Evolutionary conservation across 1,140 invertebrate species (phyloP).

Genomic region (Drosophila sp.): DNA sequence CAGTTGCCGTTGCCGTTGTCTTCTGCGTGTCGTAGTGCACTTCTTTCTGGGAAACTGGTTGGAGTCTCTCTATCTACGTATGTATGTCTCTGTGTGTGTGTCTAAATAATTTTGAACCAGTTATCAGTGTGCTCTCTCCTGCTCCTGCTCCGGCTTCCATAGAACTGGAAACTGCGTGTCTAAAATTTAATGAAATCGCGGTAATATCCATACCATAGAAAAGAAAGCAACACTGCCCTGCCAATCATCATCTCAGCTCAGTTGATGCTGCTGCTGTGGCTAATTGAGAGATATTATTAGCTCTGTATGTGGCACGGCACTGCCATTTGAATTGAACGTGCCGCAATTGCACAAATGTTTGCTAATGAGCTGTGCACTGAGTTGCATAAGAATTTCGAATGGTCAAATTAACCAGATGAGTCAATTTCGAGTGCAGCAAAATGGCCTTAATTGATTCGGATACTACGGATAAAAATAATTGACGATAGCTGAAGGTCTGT

Average conservation of each 20-base stretch:
- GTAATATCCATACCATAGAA: slow-evolving; percentile 45
- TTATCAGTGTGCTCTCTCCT: slow-evolving; percentile 56
- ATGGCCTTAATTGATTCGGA: background rate
- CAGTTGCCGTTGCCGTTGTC: slow-evolving; percentile 45
- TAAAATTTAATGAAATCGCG: slow-evolving; percentile 81
- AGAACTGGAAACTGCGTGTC: slow-evolving; percentile 78
- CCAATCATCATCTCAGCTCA: slow-evolving; percentile 13
- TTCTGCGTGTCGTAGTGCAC: slow-evolving; percentile 69
- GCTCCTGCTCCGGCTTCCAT: slow-evolving; percentile 20
- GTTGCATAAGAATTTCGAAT: slow-evolving; percentile 29
- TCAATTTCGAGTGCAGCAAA: slow-evolving; percentile 16
- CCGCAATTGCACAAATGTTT: slow-evolving; percentile 66
- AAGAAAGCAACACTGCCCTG: slow-evolving; percentile 50
- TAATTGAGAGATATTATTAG: slow-evolving; percentile 78
- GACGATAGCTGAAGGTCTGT: no score
- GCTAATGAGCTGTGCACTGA: slow-evolving; percentile 59
- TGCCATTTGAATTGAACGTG: slow-evolving; percentile 67
- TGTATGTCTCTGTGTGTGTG: slow-evolving; percentile 13
- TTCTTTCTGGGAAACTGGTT: slow-evolving; percentile 62
- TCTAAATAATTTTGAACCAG: slow-evolving; percentile 77
- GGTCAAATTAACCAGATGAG: slow-evolving; percentile 36
- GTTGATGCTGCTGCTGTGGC: slow-evolving; percentile 14
- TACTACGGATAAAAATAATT: background rate
- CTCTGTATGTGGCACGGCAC: slow-evolving; percentile 50
- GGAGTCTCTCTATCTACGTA: background rate